These are phyloP conservation scores for Lysiphlebus fabarum DNA, from an alignment of 1,140 invertebrate species.

Conservation along the genomic window DNA sequence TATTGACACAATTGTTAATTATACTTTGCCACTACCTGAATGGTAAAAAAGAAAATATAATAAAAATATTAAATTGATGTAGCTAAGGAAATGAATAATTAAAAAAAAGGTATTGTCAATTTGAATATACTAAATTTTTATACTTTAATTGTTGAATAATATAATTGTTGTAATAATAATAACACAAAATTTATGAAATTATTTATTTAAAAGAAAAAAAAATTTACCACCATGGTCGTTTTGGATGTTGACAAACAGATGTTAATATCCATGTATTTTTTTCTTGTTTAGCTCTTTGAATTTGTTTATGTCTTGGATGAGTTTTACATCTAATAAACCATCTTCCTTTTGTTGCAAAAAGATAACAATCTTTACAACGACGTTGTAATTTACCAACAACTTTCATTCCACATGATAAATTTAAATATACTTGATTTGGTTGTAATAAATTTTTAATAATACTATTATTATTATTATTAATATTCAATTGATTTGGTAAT, in stretches of 20 bases:
- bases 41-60: slow-evolving; percentile 3
- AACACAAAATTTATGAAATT: slow-evolving; percentile 7
- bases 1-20: slow-evolving; percentile 33
- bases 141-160: slow-evolving; percentile 11
- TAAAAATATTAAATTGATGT: too few relatives aligned
- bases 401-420: slow-evolving; percentile 57
- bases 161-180: slow-evolving; percentile 12
- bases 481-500: too few relatives aligned
- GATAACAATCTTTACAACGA: slow-evolving; percentile 77
- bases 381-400: slow-evolving; percentile 58
- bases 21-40: slow-evolving; percentile 42
- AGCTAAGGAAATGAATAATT: too few relatives aligned
- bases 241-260: slow-evolving; percentile 30
- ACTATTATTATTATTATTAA: background rate
- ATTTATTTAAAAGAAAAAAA: background rate
- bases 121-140: slow-evolving; percentile 1
- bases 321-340: slow-evolving; percentile 71
- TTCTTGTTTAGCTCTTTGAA: slow-evolving; percentile 60
- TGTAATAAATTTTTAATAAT: slow-evolving; percentile 16
- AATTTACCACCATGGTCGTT: slow-evolving; percentile 20
- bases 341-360: slow-evolving; percentile 66
- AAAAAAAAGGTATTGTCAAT: background rate
- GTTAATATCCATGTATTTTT: slow-evolving; percentile 70
- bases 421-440: slow-evolving; percentile 11
- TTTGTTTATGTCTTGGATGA: slow-evolving; percentile 77